These are phyloP conservation scores for Cephus sareptanus DNA, from an alignment of 2,888 invertebrate species.

Conservation along the genomic window DNA sequence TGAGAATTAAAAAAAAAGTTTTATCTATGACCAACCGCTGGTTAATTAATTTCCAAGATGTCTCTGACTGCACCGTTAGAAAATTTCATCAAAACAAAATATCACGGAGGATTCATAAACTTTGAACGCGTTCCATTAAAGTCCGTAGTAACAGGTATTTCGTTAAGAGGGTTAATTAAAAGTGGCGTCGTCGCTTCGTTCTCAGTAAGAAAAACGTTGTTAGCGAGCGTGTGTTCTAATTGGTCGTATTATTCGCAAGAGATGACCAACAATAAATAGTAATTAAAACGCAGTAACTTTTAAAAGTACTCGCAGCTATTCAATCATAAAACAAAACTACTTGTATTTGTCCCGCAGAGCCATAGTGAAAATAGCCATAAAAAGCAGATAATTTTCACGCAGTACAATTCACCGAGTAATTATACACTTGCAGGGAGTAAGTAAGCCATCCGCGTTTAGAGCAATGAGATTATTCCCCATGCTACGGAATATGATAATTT, in stretches of 20 bases:
- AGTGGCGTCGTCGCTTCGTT: not conserved
- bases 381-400: not conserved
- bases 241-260: not conserved
- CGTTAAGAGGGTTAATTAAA: not conserved
- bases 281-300: not conserved
- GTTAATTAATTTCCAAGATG: not conserved
- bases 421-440: not conserved
- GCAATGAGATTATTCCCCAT: not conserved
- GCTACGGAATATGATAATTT: constrained; percentile 39
- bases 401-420: not conserved
- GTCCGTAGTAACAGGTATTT: too few species aligned
- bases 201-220: not conserved
- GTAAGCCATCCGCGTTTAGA: not conserved
- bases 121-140: too few species aligned
- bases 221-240: not conserved
- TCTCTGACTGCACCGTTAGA: too few species aligned
- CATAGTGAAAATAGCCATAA: not conserved
- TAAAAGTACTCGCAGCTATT: not conserved
- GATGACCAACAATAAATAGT: not conserved
- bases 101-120: too few species aligned
- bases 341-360: not conserved
- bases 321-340: not conserved
- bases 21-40: not conserved
- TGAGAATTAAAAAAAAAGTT: not conserved
- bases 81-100: too few species aligned